Percentiles rank a stretch among this genome's conserved stretches.
Evolutionary conservation across 2,113 vertebrate species (phyloP).

Genomic region (Rallus limicola): DNA sequence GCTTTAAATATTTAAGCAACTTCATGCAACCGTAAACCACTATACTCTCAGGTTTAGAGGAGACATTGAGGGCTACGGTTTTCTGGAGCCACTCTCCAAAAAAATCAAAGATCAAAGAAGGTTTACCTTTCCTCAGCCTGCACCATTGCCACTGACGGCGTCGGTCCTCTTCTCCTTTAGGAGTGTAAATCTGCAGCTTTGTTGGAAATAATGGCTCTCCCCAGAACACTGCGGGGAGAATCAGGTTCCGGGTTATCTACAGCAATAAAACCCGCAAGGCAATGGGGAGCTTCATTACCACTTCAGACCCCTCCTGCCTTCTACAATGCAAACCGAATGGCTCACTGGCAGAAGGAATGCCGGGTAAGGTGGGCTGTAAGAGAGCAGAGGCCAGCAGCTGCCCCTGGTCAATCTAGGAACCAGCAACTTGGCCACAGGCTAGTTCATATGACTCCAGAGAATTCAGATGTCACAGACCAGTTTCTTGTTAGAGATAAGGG

Average conservation of each 20-base stretch:
- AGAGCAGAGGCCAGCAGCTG: neutral
- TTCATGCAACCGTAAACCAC: neutral
- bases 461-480: neutral
- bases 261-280: slow-evolving; percentile 26
- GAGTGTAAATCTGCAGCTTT: slow-evolving; percentile 25
- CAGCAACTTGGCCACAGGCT: neutral
- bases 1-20: slow-evolving; percentile 25
- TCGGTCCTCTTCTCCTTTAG: neutral
- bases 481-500: neutral
- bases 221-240: neutral
- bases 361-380: neutral
- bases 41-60: neutral
- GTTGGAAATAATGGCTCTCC: neutral
- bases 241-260: neutral
- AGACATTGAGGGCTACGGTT: neutral
- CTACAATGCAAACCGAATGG: neutral
- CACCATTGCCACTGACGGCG: neutral
- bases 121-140: neutral
- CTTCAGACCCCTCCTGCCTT: slow-evolving; percentile 16
- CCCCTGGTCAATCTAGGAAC: neutral
- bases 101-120: neutral
- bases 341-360: neutral
- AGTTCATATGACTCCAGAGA: neutral
- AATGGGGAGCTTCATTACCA: slow-evolving; percentile 12
- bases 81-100: neutral